Percentiles rank a stretch among this genome's conserved stretches.
Evolutionary conservation across 2,888 invertebrate genomes (phyloP).

Genomic region (Harmothoe impar): DNA sequence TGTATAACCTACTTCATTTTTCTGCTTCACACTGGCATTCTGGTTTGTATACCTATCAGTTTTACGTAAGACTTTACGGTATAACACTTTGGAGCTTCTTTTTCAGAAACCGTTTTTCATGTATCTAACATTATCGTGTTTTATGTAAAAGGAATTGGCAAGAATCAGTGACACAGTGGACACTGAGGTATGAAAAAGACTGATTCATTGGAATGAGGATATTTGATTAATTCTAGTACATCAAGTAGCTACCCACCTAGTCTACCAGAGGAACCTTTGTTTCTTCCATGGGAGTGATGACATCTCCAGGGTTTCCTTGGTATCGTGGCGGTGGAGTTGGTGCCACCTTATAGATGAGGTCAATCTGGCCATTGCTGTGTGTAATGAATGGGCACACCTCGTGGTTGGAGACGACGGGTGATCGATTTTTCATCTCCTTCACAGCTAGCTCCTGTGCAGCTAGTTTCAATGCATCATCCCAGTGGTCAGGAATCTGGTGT

Average conservation of each 20-base stretch:
- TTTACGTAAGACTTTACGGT: no score
- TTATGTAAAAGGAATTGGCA: no score
- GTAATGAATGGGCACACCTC: slow-evolving; percentile 46
- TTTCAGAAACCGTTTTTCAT: no score
- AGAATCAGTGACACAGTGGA: no score
- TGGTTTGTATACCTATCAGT: no score
- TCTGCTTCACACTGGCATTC: no score
- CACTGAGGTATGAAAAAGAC: no score
- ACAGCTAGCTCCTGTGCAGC: slow-evolving; percentile 69
- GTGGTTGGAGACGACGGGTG: neutral
- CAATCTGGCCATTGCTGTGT: slow-evolving; percentile 15
- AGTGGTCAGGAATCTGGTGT: slow-evolving; percentile 63
- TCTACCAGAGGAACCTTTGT: slow-evolving; percentile 54
- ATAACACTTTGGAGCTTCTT: no score
- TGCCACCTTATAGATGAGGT: slow-evolving; percentile 53
- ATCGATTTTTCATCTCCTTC: neutral
- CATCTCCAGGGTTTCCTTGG: neutral
- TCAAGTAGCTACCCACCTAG: neutral
- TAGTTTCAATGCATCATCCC: slow-evolving; percentile 60
- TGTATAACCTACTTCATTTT: no score
- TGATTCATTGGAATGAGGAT: no score
- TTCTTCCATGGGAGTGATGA: neutral
- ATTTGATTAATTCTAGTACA: no score
- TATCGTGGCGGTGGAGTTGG: neutral
- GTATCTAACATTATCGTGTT: no score